Conservation (phyloP, 2,797 vertebrate genomes). For the Coilia nasus region DNA sequence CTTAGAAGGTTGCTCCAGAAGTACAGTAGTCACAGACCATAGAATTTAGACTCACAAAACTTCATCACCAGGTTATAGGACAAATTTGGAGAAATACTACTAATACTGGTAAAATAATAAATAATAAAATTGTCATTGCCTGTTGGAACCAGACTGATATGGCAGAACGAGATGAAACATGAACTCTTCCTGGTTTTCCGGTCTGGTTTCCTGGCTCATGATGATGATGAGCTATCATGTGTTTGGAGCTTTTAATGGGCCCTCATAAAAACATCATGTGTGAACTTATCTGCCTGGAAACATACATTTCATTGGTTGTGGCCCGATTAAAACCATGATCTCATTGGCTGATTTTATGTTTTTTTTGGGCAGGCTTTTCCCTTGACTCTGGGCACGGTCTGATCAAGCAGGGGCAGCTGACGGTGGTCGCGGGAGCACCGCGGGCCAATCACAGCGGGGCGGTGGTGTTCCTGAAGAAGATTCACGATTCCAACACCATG, state of each 20-base stretch:
- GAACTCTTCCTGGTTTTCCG: no score
- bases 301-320: neutral
- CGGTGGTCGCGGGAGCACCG: conserved; percentile 93
- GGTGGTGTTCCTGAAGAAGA: conserved; percentile 87
- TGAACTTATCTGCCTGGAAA: neutral
- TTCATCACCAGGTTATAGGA: neutral
- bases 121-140: no score
- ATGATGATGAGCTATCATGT: no score
- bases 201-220: no score
- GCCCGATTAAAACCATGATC: neutral
- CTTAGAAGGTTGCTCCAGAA: neutral
- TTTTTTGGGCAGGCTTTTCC: conserved; percentile 84
- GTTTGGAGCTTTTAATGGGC: neutral
- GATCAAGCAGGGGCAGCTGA: conserved; percentile 79
- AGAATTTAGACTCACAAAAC: neutral
- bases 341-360: neutral
- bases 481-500: neutral
- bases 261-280: neutral
- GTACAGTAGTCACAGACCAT: neutral
- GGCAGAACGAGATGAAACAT: no score
- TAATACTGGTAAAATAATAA: no score
- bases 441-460: conserved; percentile 92
- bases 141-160: no score
- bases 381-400: conserved; percentile 88
- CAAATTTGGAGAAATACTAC: no score